Evolutionary conservation across 1,140 invertebrate genomes (phyloP).

Genomic region (Bombus confusus): DNA sequence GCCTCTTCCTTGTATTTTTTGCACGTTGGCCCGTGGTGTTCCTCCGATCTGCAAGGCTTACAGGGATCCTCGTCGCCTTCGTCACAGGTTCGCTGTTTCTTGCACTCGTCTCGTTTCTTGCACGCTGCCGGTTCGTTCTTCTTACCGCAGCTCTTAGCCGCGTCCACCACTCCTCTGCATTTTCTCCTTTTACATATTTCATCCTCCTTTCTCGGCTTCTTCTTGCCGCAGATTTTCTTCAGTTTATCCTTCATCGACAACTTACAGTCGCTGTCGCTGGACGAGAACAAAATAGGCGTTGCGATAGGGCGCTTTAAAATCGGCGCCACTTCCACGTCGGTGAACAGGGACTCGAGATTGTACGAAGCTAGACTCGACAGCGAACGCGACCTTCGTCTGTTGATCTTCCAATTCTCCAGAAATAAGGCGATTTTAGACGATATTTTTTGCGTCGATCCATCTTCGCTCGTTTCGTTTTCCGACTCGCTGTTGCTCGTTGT

Average conservation of each 20-base stretch:
- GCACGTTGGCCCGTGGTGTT: background rate
- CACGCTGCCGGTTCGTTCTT: background rate
- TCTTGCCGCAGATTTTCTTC: background rate
- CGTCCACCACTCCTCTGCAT: background rate
- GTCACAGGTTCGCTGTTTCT: background rate
- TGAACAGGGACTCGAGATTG: slow-evolving; percentile 29
- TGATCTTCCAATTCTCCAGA: slow-evolving; percentile 18
- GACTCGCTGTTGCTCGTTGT: slow-evolving; percentile 11
- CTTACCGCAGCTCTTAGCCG: slow-evolving; percentile 5
- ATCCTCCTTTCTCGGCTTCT: slow-evolving; percentile 1
- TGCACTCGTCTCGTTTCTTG: background rate
- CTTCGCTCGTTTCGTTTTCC: background rate
- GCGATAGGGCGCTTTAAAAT: too few relatives aligned
- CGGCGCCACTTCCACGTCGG: background rate
- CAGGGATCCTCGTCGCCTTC: slow-evolving; percentile 7
- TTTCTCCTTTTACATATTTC: slow-evolving; percentile 34
- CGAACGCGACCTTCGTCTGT: background rate
- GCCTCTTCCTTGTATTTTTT: background rate
- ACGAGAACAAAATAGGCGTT: background rate
- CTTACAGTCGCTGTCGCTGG: background rate
- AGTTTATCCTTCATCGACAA: slow-evolving; percentile 6
- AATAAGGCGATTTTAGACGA: slow-evolving; percentile 5
- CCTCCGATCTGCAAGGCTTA: slow-evolving; percentile 1
- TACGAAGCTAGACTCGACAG: background rate
- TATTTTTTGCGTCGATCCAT: background rate